Percentiles rank a stretch among this genome's conserved stretches.
Conservation (phyloP, 2,888 invertebrate species). For the Thymelicus sylvestris region DNA sequence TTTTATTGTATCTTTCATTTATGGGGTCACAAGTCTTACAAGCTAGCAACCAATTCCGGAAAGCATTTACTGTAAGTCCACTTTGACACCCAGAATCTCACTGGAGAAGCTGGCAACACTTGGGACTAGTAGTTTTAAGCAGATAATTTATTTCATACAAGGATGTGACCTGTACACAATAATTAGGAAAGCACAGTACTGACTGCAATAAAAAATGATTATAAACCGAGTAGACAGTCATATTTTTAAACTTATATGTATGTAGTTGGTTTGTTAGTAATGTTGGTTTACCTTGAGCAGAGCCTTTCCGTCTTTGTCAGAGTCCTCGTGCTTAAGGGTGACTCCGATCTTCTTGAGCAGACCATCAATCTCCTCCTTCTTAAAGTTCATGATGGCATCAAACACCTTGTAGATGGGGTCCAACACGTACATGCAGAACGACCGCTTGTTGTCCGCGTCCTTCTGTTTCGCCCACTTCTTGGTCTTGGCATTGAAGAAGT, state of each 20-base stretch:
- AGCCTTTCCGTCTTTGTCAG: constrained; percentile 98
- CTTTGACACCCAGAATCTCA: constrained; percentile 81
- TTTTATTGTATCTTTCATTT: constrained; percentile 72
- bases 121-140: constrained; percentile 61
- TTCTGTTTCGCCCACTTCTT: constrained; percentile 99
- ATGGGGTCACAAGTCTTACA: constrained; percentile 66
- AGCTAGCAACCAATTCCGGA: constrained; percentile 75
- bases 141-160: no score
- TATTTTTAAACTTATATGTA: no score
- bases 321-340: constrained; percentile 96
- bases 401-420: constrained; percentile 99
- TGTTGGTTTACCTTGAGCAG: constrained; percentile 90
- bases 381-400: constrained; percentile 94
- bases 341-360: constrained; percentile 96
- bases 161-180: no score
- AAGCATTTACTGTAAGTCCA: constrained; percentile 74
- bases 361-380: constrained; percentile 95
- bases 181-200: no score
- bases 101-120: constrained; percentile 75
- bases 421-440: constrained; percentile 99
- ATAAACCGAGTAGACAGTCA: no score
- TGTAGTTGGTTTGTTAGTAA: no score
- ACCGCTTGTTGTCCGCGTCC: constrained; percentile 96
- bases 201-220: no score
- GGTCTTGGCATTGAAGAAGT: constrained; percentile 98